These are phyloP conservation scores for Glossosoma conforme DNA, from an alignment of 1,140 invertebrate genomes.

Conservation along the genomic window DNA sequence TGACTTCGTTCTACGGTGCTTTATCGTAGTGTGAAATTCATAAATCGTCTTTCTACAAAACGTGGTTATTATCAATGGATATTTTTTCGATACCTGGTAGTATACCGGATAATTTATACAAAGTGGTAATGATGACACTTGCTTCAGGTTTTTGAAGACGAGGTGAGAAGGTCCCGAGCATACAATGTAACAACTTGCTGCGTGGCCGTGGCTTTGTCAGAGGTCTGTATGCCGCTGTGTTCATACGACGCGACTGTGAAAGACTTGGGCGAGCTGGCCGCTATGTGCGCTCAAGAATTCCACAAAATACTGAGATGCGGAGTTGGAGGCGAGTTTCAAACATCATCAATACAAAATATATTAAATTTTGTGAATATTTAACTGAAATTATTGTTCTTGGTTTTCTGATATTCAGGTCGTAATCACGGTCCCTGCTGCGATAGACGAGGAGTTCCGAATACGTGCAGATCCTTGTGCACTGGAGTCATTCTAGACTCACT, in stretches of 20 bases:
- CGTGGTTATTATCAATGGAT: too few relatives aligned
- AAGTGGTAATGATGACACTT: conserved; percentile 1
- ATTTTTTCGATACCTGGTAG: too few relatives aligned
- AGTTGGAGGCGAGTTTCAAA: conserved; percentile 39
- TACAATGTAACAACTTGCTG: conserved; percentile 80
- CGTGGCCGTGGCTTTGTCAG: conserved; percentile 60
- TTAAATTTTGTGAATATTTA: conserved; percentile 2
- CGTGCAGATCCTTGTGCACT: conserved; percentile 69
- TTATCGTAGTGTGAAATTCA: not conserved
- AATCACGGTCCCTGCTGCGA: conserved; percentile 72
- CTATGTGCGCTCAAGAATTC: conserved; percentile 60
- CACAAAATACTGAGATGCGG: conserved; percentile 58
- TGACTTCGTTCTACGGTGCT: not conserved
- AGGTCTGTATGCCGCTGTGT: conserved; percentile 74
- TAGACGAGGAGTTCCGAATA: conserved; percentile 64
- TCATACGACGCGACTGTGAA: conserved; percentile 75
- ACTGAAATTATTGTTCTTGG: not conserved
- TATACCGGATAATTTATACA: too few relatives aligned
- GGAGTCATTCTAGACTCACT: conserved; percentile 58
- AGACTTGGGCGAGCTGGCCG: conserved; percentile 62
- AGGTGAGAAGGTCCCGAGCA: conserved; percentile 47
- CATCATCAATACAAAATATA: not conserved
- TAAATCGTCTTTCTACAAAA: not conserved
- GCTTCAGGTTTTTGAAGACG: conserved; percentile 51
- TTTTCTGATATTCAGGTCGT: conserved; percentile 49